Evolutionary conservation across 2,797 vertebrate species (phyloP).

Genomic region (Tragelaphus eurycerus): DNA sequence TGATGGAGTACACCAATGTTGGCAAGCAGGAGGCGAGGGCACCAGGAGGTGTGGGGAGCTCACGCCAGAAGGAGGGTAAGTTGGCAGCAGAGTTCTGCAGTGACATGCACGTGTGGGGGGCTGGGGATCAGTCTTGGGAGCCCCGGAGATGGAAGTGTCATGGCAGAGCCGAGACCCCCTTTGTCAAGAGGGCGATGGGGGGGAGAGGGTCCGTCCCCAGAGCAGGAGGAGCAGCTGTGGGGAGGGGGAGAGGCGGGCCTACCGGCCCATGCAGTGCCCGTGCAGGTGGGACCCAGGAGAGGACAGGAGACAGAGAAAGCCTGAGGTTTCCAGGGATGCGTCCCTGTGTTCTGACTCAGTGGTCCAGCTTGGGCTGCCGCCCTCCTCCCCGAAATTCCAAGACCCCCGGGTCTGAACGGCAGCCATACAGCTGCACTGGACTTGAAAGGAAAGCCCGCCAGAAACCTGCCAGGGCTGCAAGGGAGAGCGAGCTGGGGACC

Average conservation of each 20-base stretch:
- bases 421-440: not conserved
- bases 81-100: not conserved
- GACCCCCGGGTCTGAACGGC: not conserved
- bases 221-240: not conserved
- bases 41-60: slow-evolving; percentile 10
- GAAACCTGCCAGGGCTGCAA: not conserved
- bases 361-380: not conserved
- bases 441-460: not conserved
- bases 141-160: not conserved
- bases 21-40: slow-evolving; percentile 60
- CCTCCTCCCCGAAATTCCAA: not conserved
- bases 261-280: slow-evolving; percentile 48
- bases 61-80: not conserved
- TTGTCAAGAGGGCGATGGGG: not conserved
- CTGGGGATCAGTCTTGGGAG: not conserved
- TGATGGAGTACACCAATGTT: slow-evolving; percentile 51
- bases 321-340: not conserved
- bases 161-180: not conserved
- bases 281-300: not conserved
- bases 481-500: not conserved
- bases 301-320: not conserved
- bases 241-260: not conserved
- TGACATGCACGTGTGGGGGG: slow-evolving; percentile 50
- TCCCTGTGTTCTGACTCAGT: not conserved
- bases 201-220: not conserved